Evolutionary conservation across 2,888 invertebrate genomes (phyloP).

Genomic region (Philaethria dido): DNA sequence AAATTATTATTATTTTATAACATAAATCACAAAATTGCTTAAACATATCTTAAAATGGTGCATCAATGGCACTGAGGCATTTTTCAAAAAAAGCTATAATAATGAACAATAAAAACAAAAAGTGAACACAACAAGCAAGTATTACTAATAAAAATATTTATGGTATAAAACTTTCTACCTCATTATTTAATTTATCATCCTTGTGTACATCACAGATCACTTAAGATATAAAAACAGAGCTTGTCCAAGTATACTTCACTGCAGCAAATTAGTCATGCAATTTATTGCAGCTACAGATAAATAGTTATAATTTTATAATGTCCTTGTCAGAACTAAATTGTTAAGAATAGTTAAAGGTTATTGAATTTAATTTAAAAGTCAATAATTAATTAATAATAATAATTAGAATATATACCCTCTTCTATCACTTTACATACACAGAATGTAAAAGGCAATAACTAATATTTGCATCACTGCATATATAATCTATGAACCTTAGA

Average conservation of each 20-base stretch:
- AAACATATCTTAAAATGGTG: not conserved
- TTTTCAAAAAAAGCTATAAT: not conserved
- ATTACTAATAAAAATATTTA: not conserved
- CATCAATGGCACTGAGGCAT: not conserved
- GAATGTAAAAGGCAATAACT: slow-evolving; percentile 10
- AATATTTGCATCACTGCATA: slow-evolving; percentile 8
- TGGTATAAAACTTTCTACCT: not conserved
- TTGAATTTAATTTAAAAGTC: slow-evolving; percentile 12
- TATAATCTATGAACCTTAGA: slow-evolving; percentile 9
- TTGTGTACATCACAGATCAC: not conserved
- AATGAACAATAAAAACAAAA: not conserved
- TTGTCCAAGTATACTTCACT: not conserved
- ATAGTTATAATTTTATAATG: not conserved
- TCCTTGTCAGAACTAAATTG: not conserved
- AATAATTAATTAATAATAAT: slow-evolving; percentile 7
- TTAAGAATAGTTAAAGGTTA: not conserved
- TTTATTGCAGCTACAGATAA: not conserved
- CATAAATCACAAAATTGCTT: not conserved
- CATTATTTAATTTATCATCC: not conserved
- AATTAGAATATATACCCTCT: slow-evolving; percentile 5
- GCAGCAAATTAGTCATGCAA: not conserved
- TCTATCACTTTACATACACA: slow-evolving; percentile 5
- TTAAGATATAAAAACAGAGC: not conserved
- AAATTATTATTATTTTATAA: not conserved
- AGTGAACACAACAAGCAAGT: not conserved